A percentile compares a stretch with the other conserved stretches of the same genome.
phyloP scores from a whole-genome alignment of 2,113 vertebrate genomes.

The Excalfactoria chinensis region DNA sequence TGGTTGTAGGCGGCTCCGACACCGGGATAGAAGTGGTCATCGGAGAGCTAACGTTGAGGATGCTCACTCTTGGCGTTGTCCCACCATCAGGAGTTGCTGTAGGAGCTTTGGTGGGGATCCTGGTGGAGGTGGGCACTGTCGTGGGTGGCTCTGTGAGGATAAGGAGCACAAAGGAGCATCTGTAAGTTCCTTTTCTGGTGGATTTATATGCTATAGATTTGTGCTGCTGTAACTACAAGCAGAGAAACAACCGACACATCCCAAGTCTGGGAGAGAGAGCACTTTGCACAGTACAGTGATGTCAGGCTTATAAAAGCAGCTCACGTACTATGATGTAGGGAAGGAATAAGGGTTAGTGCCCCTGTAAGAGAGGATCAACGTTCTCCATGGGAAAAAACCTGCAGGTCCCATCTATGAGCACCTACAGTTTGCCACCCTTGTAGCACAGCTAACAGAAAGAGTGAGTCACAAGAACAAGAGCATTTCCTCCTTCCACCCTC shows the following conservation, averaged over 20 bases:
- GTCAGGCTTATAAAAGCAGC: not conserved
- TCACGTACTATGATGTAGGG: accelerated
- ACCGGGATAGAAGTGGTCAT: constrained; percentile 40
- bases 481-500: not conserved
- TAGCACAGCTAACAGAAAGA: not conserved
- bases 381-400: not conserved
- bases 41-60: constrained; percentile 62
- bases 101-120: constrained; percentile 56
- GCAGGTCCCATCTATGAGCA: not conserved
- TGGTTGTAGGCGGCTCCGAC: constrained; percentile 12
- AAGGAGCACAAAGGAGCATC: constrained; percentile 4
- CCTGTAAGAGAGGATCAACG: not conserved
- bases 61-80: not conserved
- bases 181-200: not conserved
- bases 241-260: not conserved
- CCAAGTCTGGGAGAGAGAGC: accelerated
- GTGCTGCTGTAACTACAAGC: accelerated
- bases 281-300: not conserved
- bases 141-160: constrained; percentile 51
- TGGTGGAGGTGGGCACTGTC: constrained; percentile 5
- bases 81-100: constrained; percentile 27
- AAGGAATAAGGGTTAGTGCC: not conserved
- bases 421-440: not conserved
- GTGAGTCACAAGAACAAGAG: not conserved
- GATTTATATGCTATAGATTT: not conserved